These are phyloP conservation scores for Tetragnatha versicolor DNA, from an alignment of 1,140 invertebrate genomes.

Conservation along the genomic window DNA sequence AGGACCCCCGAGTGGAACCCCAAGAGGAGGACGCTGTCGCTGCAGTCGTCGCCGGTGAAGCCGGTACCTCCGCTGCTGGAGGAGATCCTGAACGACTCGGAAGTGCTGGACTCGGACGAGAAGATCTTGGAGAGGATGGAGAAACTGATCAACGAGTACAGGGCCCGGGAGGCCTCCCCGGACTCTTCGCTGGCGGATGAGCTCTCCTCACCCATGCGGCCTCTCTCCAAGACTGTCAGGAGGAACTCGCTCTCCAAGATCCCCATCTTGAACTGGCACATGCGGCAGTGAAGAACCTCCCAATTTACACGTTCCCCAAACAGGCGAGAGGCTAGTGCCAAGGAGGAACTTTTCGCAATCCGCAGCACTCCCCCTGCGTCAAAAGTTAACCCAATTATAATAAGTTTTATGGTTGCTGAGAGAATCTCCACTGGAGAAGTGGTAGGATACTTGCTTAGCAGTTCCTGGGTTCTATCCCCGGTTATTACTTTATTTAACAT, in stretches of 20 bases:
- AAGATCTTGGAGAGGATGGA: conserved; percentile 47
- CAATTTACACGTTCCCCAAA: too few species aligned
- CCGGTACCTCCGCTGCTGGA: conserved; percentile 41
- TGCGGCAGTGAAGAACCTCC: conserved; percentile 5
- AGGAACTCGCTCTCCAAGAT: conserved; percentile 42
- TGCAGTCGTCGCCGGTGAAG: conserved; percentile 33
- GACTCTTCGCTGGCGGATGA: conserved; percentile 35
- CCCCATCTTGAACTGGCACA: conserved; percentile 35
- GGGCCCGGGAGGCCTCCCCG: conserved; percentile 14
- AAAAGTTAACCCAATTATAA: too few species aligned
- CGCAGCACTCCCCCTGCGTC: too few species aligned
- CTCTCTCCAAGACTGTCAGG: conserved; percentile 14
- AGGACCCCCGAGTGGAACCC: conserved; percentile 44
- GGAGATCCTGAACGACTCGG: conserved; percentile 47
- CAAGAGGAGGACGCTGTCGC: conserved; percentile 33
- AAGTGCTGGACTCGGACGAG: conserved; percentile 43
- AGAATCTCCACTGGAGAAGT: too few species aligned
- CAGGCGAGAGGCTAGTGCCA: too few species aligned
- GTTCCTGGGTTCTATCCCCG: too few species aligned
- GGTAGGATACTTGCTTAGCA: too few species aligned
- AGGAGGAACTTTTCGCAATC: too few species aligned
- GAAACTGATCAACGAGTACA: conserved; percentile 47
- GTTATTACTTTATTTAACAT: too few species aligned
- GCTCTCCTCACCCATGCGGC: not conserved
- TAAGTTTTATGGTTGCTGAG: too few species aligned